phyloP scores from a whole-genome alignment of 2,888 invertebrate species.

The Conomelus anceps region DNA sequence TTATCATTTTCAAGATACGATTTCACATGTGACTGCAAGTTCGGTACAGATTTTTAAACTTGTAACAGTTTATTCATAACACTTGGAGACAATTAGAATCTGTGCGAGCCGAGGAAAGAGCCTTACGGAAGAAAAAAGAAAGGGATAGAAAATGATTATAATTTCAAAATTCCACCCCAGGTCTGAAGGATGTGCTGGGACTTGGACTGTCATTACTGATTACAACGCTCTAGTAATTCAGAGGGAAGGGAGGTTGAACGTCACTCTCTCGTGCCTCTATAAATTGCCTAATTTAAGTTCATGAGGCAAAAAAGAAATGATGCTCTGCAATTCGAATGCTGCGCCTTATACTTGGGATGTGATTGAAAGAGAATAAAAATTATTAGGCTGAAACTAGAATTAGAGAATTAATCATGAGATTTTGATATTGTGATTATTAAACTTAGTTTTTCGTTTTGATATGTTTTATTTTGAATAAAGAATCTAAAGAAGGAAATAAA shows the following conservation, averaged over 20 bases:
- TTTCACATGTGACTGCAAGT: neutral
- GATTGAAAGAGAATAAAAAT: too few species aligned
- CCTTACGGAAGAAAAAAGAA: neutral
- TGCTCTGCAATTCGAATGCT: neutral
- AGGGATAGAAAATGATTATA: neutral
- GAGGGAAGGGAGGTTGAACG: neutral
- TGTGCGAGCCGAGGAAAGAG: neutral
- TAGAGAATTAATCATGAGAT: too few species aligned
- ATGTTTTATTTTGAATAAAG: too few species aligned
- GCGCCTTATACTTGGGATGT: too few species aligned
- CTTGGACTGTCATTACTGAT: neutral
- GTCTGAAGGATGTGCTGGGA: neutral
- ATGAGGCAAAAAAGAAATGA: neutral
- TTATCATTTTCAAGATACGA: neutral
- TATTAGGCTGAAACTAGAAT: too few species aligned
- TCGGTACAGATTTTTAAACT: neutral
- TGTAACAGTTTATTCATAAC: neutral
- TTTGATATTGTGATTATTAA: too few species aligned
- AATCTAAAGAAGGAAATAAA: too few species aligned
- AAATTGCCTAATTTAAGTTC: neutral
- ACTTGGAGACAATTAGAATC: neutral
- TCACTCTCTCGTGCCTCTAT: neutral
- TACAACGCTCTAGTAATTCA: neutral
- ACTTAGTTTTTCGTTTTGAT: too few species aligned
- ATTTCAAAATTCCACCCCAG: neutral